Conservation (phyloP, 2,888 invertebrate genomes). For the Morpho deidamia region DNA sequence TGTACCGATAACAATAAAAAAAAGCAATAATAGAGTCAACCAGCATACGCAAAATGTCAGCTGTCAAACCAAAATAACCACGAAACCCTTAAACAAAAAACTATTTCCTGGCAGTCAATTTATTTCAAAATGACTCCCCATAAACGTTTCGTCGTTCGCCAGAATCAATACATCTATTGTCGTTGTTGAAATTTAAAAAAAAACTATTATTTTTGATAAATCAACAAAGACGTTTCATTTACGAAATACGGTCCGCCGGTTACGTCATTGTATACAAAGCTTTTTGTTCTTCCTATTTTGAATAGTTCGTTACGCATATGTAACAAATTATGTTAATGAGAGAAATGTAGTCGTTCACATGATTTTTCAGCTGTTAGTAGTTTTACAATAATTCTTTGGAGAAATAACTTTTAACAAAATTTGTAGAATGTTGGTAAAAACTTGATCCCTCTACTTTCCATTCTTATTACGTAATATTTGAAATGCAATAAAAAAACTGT, state of each 20-base stretch:
- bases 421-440: too few relatives aligned
- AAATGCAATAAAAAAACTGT: too few relatives aligned
- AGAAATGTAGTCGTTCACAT: constrained; percentile 10
- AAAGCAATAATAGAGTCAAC: background rate
- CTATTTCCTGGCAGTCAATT: constrained; percentile 15
- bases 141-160: constrained; percentile 18
- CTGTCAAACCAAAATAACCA: constrained; percentile 16
- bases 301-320: constrained; percentile 44
- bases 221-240: constrained; percentile 69
- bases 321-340: constrained; percentile 30
- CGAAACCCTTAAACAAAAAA: constrained; percentile 19
- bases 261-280: constrained; percentile 58
- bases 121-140: constrained; percentile 27
- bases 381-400: background rate
- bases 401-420: background rate
- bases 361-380: constrained; percentile 11
- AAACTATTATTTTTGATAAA: constrained; percentile 33
- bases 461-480: too few relatives aligned
- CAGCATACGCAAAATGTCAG: constrained; percentile 13
- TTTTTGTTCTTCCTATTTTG: constrained; percentile 39
- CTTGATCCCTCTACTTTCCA: too few relatives aligned
- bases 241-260: constrained; percentile 47
- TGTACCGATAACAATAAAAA: background rate
- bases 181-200: constrained; percentile 25
- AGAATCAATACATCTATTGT: constrained; percentile 34